A percentile compares a stretch with the other conserved stretches of the same genome.
phyloP scores from a whole-genome alignment of 2,888 invertebrate species.

The Agonopterix arenella region DNA sequence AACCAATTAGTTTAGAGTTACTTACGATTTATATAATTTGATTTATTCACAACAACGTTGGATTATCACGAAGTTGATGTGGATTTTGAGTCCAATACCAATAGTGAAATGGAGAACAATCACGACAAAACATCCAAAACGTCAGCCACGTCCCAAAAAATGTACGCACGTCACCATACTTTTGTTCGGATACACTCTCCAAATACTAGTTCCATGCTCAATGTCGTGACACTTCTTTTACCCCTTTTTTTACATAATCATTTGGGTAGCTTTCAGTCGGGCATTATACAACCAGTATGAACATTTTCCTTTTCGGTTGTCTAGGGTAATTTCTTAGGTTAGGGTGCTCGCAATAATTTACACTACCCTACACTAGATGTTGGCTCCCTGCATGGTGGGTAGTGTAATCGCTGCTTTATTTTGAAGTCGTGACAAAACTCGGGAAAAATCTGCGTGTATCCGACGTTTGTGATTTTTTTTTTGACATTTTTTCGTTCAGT shows the following conservation, averaged over 20 bases:
- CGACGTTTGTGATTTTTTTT: background rate
- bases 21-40: background rate
- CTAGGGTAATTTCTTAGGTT: too few species aligned
- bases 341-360: too few species aligned
- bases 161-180: constrained; percentile 57
- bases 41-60: background rate
- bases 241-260: too few species aligned
- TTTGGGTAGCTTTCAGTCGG: too few species aligned
- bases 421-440: too few species aligned
- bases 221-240: background rate
- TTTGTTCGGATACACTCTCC: constrained; percentile 5
- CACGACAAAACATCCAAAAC: constrained; percentile 33
- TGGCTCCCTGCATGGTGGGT: too few species aligned
- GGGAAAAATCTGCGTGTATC: too few species aligned
- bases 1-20: background rate
- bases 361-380: too few species aligned
- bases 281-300: too few species aligned
- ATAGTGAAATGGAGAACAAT: constrained; percentile 1
- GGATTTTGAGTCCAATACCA: constrained; percentile 1
- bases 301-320: too few species aligned
- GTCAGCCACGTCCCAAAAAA: constrained; percentile 71
- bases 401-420: too few species aligned
- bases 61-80: background rate
- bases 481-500: background rate
- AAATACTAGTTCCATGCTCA: background rate